phyloP scores from a whole-genome alignment of 2,797 vertebrate species.

The Acanthurus lineatus region DNA sequence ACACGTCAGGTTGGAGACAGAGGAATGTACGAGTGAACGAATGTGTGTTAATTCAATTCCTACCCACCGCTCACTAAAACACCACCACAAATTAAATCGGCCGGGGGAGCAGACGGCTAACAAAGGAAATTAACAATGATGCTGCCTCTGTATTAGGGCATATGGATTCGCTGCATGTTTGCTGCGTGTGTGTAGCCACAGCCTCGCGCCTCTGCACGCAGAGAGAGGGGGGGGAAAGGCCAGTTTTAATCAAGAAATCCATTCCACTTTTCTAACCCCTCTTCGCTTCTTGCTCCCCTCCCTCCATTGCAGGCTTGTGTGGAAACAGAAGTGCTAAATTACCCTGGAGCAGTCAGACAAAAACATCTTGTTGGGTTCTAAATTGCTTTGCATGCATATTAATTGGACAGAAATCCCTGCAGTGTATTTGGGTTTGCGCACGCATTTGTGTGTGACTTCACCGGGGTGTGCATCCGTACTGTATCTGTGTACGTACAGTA shows the following conservation, averaged over 20 bases:
- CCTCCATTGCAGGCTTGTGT: slow-evolving; percentile 76
- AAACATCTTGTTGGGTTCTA: slow-evolving; percentile 89
- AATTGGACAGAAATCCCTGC: slow-evolving; percentile 89
- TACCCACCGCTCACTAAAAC: slow-evolving; percentile 80
- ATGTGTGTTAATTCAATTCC: slow-evolving; percentile 87
- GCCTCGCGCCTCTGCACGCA: slow-evolving; percentile 72
- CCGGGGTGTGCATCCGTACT: slow-evolving; percentile 50
- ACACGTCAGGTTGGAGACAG: slow-evolving; percentile 59
- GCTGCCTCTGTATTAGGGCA: slow-evolving; percentile 86
- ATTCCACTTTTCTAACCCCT: slow-evolving; percentile 85
- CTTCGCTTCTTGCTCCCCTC: slow-evolving; percentile 73
- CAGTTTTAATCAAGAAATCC: slow-evolving; percentile 91
- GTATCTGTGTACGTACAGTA: slow-evolving; percentile 65
- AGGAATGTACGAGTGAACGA: slow-evolving; percentile 78
- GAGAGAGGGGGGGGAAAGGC: slow-evolving; percentile 76
- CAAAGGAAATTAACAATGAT: slow-evolving; percentile 89
- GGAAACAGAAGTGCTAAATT: slow-evolving; percentile 86
- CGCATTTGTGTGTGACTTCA: slow-evolving; percentile 70
- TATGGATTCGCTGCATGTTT: slow-evolving; percentile 89
- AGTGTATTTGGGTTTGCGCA: slow-evolving; percentile 83
- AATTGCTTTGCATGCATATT: slow-evolving; percentile 91
- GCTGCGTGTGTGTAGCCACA: slow-evolving; percentile 67
- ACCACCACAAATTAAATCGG: slow-evolving; percentile 89
- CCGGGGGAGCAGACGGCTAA: slow-evolving; percentile 84
- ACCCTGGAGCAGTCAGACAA: slow-evolving; percentile 88